These are phyloP conservation scores for Crotalus tigris DNA, from an alignment of 2,113 vertebrate species.

Conservation along the genomic window DNA sequence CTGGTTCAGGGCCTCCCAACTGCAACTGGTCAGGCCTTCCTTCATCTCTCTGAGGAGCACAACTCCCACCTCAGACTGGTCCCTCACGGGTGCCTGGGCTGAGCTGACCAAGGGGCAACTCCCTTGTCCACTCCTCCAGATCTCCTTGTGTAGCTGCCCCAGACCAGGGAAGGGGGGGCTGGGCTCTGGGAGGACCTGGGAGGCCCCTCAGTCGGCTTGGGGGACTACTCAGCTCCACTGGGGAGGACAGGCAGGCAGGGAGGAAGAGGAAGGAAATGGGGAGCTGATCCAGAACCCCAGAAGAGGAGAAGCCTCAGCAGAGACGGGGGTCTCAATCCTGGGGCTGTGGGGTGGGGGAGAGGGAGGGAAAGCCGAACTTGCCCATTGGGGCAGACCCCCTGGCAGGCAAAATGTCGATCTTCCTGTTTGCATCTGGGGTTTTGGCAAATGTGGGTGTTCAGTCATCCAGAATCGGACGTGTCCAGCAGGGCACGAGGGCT, in stretches of 20 bases:
- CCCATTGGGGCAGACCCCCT: background rate
- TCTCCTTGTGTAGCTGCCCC: background rate
- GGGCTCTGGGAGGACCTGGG: background rate
- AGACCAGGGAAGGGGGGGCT: background rate
- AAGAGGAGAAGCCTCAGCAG: background rate
- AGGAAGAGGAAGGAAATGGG: background rate
- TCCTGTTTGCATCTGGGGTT: background rate
- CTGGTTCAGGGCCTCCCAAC: background rate
- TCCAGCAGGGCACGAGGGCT: background rate
- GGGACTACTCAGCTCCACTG: background rate
- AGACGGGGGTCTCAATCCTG: background rate
- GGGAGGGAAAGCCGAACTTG: too few relatives aligned
- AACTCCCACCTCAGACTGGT: background rate
- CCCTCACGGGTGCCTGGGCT: background rate
- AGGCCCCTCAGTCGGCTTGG: background rate
- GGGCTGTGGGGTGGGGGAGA: background rate
- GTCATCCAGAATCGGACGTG: background rate
- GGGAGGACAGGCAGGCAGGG: background rate
- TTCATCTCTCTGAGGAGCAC: background rate
- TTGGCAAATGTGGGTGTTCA: background rate
- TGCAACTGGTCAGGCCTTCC: background rate
- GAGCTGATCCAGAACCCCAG: background rate
- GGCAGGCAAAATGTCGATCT: background rate
- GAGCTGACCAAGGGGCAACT: background rate
- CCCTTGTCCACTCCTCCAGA: background rate